phyloP scores from a whole-genome alignment of 2,888 invertebrate species.

The Eristalis intricaria region DNA sequence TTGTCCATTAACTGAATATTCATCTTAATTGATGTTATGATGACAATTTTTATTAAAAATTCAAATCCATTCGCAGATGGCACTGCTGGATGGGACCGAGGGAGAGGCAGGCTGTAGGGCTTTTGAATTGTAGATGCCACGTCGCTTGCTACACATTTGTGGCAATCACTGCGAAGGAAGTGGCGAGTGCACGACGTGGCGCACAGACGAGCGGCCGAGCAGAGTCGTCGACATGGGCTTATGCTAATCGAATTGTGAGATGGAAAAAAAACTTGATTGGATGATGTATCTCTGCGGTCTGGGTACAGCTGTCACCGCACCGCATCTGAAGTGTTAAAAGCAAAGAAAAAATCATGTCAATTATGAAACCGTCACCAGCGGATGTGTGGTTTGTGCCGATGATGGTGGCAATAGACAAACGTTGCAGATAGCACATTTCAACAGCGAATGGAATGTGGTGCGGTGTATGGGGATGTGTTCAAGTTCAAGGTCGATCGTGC shows the following conservation, averaged over 20 bases:
- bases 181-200: background rate
- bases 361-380: background rate
- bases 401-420: conserved; percentile 11
- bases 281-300: background rate
- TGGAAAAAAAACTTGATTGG: conserved; percentile 59
- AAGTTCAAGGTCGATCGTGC: conserved; percentile 55
- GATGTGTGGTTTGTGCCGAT: background rate
- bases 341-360: background rate
- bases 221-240: background rate
- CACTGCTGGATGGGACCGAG: background rate
- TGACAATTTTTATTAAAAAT: conserved; percentile 60
- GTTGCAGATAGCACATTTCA: background rate
- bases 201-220: background rate
- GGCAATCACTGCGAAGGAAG: conserved; percentile 30
- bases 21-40: conserved; percentile 43
- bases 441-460: background rate
- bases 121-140: conserved; percentile 22
- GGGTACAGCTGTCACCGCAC: conserved; percentile 3
- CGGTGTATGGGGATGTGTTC: conserved; percentile 16
- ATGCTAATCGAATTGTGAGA: conserved; percentile 51
- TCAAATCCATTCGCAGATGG: conserved; percentile 8
- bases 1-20: conserved; percentile 31
- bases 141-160: conserved; percentile 58
- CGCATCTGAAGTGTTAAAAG: background rate
- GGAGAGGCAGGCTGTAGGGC: background rate